Evolutionary conservation across 1,140 invertebrate species (phyloP).

Genomic region (Macrobrachium nipponense): DNA sequence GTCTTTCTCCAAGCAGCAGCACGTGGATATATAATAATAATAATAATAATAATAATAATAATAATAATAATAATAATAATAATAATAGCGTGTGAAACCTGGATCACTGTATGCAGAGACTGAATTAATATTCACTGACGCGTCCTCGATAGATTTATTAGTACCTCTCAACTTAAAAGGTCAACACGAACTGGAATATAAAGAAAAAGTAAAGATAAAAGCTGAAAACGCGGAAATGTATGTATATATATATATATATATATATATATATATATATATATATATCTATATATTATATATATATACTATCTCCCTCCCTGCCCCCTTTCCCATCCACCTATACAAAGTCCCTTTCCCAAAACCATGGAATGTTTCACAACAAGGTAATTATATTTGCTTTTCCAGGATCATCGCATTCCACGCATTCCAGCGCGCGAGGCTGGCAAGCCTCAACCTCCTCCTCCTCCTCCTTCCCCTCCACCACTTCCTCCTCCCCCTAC

Average conservation of each 20-base stretch:
- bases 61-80: too few relatives aligned
- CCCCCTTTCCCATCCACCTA: background rate
- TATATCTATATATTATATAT: background rate
- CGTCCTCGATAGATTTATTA: too few relatives aligned
- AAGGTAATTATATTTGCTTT: too few relatives aligned
- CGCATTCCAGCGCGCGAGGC: background rate
- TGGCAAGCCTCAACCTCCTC: background rate
- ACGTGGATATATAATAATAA: too few relatives aligned
- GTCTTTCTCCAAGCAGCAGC: too few relatives aligned
- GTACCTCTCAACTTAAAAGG: background rate
- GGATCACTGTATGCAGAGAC: too few relatives aligned
- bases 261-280: background rate
- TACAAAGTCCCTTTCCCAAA: background rate
- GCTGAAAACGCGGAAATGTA: background rate
- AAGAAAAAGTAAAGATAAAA: background rate
- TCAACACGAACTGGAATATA: slow-evolving; percentile 6
- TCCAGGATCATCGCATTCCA: too few relatives aligned
- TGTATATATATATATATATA: background rate
- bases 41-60: too few relatives aligned
- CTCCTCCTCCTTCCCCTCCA: background rate
- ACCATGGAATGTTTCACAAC: too few relatives aligned
- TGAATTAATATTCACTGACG: too few relatives aligned
- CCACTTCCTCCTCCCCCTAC: too few relatives aligned
- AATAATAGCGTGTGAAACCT: too few relatives aligned
- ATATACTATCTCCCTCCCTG: background rate